These are phyloP conservation scores for Rhopalosiphum nymphaeae DNA, from an alignment of 2,888 invertebrate species.

Conservation along the genomic window DNA sequence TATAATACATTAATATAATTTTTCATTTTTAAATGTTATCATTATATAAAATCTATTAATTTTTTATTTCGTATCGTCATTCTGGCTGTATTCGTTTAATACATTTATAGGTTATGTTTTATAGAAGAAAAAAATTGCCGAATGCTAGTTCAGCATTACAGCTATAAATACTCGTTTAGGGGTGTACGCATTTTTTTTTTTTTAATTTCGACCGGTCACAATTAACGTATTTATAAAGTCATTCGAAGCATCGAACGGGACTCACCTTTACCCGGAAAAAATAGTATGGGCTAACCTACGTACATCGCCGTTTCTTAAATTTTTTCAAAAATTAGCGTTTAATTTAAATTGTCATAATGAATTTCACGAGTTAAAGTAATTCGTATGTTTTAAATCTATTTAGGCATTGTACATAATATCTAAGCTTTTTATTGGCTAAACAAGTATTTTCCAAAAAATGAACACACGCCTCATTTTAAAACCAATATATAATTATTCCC, in stretches of 20 bases:
- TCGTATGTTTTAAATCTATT: not conserved
- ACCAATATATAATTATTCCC: not conserved
- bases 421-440: not conserved
- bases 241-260: not conserved
- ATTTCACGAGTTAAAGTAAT: not conserved
- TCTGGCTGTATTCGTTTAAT: not conserved
- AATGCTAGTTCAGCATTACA: not conserved
- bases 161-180: not conserved
- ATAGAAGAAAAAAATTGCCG: not conserved
- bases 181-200: not conserved
- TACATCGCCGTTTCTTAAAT: not conserved
- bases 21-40: not conserved
- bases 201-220: not conserved
- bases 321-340: not conserved
- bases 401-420: not conserved
- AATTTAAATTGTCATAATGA: not conserved
- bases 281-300: too few relatives aligned
- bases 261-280: not conserved
- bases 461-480: not conserved
- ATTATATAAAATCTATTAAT: not conserved
- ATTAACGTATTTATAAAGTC: not conserved
- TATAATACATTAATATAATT: not conserved
- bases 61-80: not conserved
- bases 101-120: not conserved
- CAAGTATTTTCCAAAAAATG: not conserved